These are phyloP conservation scores for Muscicapa comitata DNA, from an alignment of 2,797 vertebrate genomes.

Conservation along the genomic window DNA sequence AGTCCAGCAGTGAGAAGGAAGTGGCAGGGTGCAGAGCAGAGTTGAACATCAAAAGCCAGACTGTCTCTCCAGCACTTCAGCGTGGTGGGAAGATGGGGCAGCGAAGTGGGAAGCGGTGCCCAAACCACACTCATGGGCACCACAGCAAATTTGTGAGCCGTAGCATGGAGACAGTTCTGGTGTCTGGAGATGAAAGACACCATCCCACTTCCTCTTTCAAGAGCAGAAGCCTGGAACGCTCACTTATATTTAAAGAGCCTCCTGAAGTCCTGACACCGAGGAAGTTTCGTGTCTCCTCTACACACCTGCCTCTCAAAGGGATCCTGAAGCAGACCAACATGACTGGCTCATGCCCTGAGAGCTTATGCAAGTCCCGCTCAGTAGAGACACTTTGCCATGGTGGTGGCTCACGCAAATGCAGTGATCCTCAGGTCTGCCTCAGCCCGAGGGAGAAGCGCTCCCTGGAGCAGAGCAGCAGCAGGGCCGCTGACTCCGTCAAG, in stretches of 20 bases:
- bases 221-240: conserved; percentile 73
- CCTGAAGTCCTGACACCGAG: conserved; percentile 73
- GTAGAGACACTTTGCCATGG: conserved; percentile 70
- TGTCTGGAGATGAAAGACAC: conserved; percentile 47
- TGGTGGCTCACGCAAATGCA: background rate
- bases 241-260: conserved; percentile 75
- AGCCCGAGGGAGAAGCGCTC: background rate
- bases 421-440: conserved; percentile 42
- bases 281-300: conserved; percentile 18
- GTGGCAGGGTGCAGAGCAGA: conserved; percentile 52
- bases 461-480: conserved; percentile 18
- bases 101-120: conserved; percentile 32
- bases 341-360: conserved; percentile 51
- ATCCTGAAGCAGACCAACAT: conserved; percentile 81
- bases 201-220: conserved; percentile 53
- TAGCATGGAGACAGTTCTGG: conserved; percentile 67
- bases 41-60: conserved; percentile 27
- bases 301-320: conserved; percentile 67
- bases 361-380: conserved; percentile 75
- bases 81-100: conserved; percentile 48
- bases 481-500: conserved; percentile 54
- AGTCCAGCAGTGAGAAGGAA: conserved; percentile 81
- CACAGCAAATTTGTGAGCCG: conserved; percentile 62
- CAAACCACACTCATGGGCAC: background rate
- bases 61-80: background rate